Conservation (phyloP, 2,888 invertebrate species). For the Deroplatys truncata region DNA sequence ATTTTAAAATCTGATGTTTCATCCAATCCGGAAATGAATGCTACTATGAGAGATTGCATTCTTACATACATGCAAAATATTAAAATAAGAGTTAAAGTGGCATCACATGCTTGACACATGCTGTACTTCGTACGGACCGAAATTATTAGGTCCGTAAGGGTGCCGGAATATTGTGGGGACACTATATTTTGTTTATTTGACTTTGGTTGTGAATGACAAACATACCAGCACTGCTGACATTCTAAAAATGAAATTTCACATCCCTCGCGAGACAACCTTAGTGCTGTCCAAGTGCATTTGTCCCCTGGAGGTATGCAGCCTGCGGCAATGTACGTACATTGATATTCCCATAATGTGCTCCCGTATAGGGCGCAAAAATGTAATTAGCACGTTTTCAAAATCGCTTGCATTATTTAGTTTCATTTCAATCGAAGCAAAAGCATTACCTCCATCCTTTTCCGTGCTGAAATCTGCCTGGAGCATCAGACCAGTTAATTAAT, state of each 20-base stretch:
- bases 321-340: neutral
- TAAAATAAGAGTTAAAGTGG: no score
- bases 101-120: no score
- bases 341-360: neutral
- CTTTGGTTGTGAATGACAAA: neutral
- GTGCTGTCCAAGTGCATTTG: neutral
- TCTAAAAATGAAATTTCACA: neutral
- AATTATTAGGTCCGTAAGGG: no score
- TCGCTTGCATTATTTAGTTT: neutral
- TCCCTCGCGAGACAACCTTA: neutral
- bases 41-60: no score
- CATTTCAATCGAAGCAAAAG: neutral
- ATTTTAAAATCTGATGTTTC: no score
- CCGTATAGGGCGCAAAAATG: neutral
- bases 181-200: no score
- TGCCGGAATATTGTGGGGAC: no score
- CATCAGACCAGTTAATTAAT: neutral
- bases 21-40: no score
- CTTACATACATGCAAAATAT: no score
- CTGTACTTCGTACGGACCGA: no score
- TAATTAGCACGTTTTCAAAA: neutral
- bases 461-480: neutral
- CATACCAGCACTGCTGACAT: neutral
- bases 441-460: neutral
- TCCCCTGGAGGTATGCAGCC: neutral